These are phyloP conservation scores for Danio jaintianensis DNA, from an alignment of 2,797 vertebrate genomes.

Conservation along the genomic window DNA sequence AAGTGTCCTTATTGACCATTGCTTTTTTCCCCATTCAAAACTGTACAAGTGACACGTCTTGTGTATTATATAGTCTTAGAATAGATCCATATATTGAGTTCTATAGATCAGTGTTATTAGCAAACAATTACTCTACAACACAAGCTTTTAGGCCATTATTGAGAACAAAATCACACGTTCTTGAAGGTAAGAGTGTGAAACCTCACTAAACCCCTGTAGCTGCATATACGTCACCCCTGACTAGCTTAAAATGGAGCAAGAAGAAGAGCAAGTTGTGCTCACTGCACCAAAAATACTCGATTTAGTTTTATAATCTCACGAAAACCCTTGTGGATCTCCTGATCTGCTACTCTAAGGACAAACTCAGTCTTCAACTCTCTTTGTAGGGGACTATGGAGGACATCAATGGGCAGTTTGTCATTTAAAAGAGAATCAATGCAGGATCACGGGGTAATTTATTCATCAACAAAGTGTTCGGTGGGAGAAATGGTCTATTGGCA, in stretches of 20 bases:
- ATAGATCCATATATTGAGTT: background rate
- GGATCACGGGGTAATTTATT: conserved; percentile 50
- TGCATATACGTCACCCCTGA: conserved; percentile 34
- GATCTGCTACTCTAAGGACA: conserved; percentile 34
- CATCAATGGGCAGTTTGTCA: conserved; percentile 46
- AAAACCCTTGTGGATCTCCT: conserved; percentile 1
- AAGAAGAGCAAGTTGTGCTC: conserved; percentile 37
- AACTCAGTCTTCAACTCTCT: conserved; percentile 12
- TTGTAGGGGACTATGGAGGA: conserved; percentile 19
- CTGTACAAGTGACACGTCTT: too few relatives aligned
- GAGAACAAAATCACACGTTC: conserved; percentile 13
- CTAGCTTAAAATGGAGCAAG: conserved; percentile 42
- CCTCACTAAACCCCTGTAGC: background rate
- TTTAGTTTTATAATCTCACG: conserved; percentile 31
- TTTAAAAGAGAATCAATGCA: conserved; percentile 47
- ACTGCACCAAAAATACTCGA: conserved; percentile 42
- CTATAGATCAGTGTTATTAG: background rate
- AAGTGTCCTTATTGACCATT: too few relatives aligned
- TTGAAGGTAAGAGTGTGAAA: conserved; percentile 43
- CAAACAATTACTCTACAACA: conserved; percentile 6
- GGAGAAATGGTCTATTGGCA: conserved; percentile 71
- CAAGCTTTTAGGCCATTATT: conserved; percentile 13
- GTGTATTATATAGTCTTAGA: background rate
- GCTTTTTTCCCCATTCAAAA: too few relatives aligned
- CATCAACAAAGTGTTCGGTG: conserved; percentile 32